Base-by-base conservation (phyloP, 1,140 invertebrate species). In the Drepana arcuata region DNA sequence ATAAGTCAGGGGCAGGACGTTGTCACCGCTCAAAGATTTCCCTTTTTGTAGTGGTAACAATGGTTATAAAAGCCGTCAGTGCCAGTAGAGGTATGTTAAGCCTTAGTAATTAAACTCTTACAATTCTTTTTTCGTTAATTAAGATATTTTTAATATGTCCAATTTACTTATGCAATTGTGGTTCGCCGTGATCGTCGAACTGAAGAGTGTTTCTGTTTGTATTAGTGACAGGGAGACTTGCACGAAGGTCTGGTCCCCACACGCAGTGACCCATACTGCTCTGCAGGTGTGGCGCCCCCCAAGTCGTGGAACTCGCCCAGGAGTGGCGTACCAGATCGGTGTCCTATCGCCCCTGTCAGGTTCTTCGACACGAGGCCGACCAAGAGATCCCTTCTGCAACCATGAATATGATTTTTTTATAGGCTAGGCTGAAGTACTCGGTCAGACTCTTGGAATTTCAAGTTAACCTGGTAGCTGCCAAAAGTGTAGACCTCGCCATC, bases 401-500 rank as follows among this genome's bases (percentile, higher is more conserved):
- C n/a, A n/a, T n/a, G n/a, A n/a, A n/a, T n/a, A n/a, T n/a, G n/a
- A n/a, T n/a, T n/a, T n/a, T n/a, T n/a, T n/a, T n/a, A n/a, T n/a
- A n/a, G n/a, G n/a, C n/a, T n/a, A n/a, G n/a, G n/a, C n/a, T n/a
- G n/a, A n/a, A n/a, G n/a, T n/a, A n/a, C n/a, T n/a, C n/a, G n/a
- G n/a, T n/a, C n/a, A n/a, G n/a, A n/a, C n/a, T n/a, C n/a, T n/a
- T n/a, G n/a, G n/a, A n/a, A n/a, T n/a, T n/a, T n/a, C n/a, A n/a
- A 16, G 44, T 46, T 60, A 69, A 94, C 92, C 86, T 95, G 93
- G 81, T 95, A 91, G 59, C 90, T 93, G 27, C 97, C 97, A 80
- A 96, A 98, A 0, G 97, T 98, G 56, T 92, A 96, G 2, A 99
- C 91, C 74, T 96, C 92, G 2, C 97, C 97, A 54, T 93, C 93